Evolutionary conservation across 2,888 invertebrate species (phyloP).

Genomic region (Diachrysia chrysitis): DNA sequence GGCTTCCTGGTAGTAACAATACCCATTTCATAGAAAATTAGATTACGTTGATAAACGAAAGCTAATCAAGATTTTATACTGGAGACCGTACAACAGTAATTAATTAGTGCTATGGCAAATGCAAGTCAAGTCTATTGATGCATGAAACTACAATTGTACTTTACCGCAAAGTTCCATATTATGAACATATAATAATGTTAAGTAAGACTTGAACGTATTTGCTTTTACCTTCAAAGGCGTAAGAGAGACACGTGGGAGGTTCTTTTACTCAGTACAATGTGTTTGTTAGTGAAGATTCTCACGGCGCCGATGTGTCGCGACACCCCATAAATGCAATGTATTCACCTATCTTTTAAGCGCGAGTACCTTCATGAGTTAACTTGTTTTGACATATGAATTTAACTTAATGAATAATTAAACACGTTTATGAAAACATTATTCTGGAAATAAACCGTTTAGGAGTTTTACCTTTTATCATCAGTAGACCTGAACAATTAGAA

Average conservation of each 20-base stretch:
- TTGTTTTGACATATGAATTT: conserved; percentile 34
- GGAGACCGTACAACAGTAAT: conserved; percentile 17
- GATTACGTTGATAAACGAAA: conserved; percentile 16
- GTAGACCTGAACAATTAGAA: too few species aligned
- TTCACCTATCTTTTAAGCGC: conserved; percentile 70
- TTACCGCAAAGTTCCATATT: neutral
- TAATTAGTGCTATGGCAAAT: conserved; percentile 27
- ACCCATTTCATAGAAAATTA: conserved; percentile 7
- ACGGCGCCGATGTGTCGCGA: conserved; percentile 72
- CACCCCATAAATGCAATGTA: conserved; percentile 76
- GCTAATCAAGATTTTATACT: conserved; percentile 25
- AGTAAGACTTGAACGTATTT: neutral
- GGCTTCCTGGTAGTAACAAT: neutral
- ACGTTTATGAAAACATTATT: too few species aligned
- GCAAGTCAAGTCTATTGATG: conserved; percentile 20
- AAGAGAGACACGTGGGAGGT: neutral
- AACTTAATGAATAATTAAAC: too few species aligned
- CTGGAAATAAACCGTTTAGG: too few species aligned
- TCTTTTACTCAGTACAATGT: conserved; percentile 13
- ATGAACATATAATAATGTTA: neutral
- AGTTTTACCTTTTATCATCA: too few species aligned
- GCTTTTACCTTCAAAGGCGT: neutral
- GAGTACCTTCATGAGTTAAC: conserved; percentile 56
- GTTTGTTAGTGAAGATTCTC: conserved; percentile 43
- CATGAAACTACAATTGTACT: conserved; percentile 10